These are phyloP conservation scores for Matsumurasca onukii DNA, from an alignment of 1,140 invertebrate genomes.

Conservation along the genomic window DNA sequence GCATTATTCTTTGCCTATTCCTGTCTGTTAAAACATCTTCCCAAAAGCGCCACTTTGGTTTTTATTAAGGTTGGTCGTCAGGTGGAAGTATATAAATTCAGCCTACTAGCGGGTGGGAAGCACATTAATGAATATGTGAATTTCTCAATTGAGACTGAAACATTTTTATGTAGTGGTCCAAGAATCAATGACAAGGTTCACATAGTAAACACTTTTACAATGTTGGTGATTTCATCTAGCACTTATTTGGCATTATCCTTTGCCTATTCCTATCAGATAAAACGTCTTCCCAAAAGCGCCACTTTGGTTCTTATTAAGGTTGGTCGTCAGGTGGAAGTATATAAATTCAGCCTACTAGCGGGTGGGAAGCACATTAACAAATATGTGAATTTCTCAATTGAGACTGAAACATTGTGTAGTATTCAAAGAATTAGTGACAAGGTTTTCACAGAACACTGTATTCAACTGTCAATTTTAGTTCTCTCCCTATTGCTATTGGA, in stretches of 20 bases:
- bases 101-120: background rate
- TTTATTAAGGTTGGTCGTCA: background rate
- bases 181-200: no score
- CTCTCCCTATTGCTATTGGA: no score
- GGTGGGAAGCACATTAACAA: background rate
- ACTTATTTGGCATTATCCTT: no score
- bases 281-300: slow-evolving; percentile 1
- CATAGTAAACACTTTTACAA: no score
- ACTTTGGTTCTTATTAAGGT: background rate
- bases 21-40: background rate
- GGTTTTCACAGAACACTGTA: no score
- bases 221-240: no score
- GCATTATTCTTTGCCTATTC: no score
- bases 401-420: slow-evolving; percentile 17
- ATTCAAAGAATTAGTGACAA: no score
- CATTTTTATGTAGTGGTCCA: no score
- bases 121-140: background rate
- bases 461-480: no score
- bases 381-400: slow-evolving; percentile 5
- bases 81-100: slow-evolving; percentile 5
- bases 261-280: no score
- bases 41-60: background rate
- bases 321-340: slow-evolving; percentile 9
- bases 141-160: slow-evolving; percentile 14
- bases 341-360: background rate